Evolutionary conservation across 2,113 vertebrate species (phyloP), one percentile per base, ranked within the genome.

Genomic region (Sakesphorus luctuosus): DNA sequence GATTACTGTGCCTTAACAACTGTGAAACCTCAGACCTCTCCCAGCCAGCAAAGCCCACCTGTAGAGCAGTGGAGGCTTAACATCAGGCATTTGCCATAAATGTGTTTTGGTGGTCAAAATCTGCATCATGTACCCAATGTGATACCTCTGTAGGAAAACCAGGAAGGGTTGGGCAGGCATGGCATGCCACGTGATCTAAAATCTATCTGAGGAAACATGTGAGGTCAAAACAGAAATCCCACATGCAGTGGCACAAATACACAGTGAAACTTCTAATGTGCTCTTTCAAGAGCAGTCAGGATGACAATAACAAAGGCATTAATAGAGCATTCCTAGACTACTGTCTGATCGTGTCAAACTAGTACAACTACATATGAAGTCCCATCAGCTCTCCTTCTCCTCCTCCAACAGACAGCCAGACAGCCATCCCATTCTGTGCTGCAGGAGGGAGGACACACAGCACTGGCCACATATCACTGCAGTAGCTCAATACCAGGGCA

Each of bases 321-420:
- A 63, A 75, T 6, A 49, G 23, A 82, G 29, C 63, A 47, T 43
- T 84, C 29, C 50, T 18, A n/a, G 35, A 59, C 74, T 43, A 40
- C 66, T 84, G 75, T 19, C 62, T 74, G 25, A 58, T 7, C 2
- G 2, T 47, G 49, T 31, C 69, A 56, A 28, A 55, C 24, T 0
- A 0, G 28, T 28, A 28, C 0, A 2, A 56, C 40, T 19, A 18
- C 3, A 13, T 0, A 4, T 7, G 50, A 40, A 72, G 29, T 16
- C 14, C 36, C 44, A 55, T 9, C 36, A 75, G 71, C 66, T 63
- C 50, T 61, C 40, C 40, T 15, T 43, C 14, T 43, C 26, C 55
- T 43, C 31, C 36, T 18, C 21, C 6, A 5, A n/a, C 35, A 71
- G 31, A 36, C 38, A 65, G 28, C 33, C 44, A 56, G 47, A 58